Evolutionary conservation across 2,113 vertebrate genomes (phyloP), one percentile per base, ranked within the genome.

Genomic region (Ciconia boyciana): DNA sequence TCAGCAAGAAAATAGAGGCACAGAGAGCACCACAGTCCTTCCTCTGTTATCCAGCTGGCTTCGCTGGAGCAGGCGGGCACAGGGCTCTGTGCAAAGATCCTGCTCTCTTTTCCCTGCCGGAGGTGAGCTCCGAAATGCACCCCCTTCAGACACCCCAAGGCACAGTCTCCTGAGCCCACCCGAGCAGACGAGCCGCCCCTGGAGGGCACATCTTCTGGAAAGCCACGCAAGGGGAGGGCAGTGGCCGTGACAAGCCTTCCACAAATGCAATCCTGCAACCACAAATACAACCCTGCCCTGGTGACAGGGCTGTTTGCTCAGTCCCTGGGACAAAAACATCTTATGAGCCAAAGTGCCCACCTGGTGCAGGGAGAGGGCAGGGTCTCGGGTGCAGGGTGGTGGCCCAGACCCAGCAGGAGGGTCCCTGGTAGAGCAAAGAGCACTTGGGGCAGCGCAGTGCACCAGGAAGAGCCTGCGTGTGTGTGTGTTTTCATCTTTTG

Each of bases 111-210:
- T 22, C n/a, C 15, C 19, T 1, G 10, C 41, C 0, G 2, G 32
- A 72, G 21, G 43, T 80, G 68, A 78, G 62, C 29, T 77, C 44
- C 51, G 31, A 55, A 21, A 68, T 3, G 8, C 16, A 70, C 18
- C 48, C n/a, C 18, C 28, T 80, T 61, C 49, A 55, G 55, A 66
- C 25, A n/a, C 48, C 32, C n/a, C 43, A 52, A 64, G 19, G 19
- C 54, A 48, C 10, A 29, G 7, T 7, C 41, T 55, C 25, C 61
- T 12, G 60, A 74, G 64, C 36, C 34, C 31, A 17, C 4, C 6
- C 0, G 8, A 20, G n/a, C 18, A 52, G 49, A 43, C 0, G 1
- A 85, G n/a, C n/a, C 1, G 1, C 43, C 39, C 54, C 29, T 39
- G 25, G 22, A 51, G 34, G 21, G 3, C 34, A 20, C 16, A 20